Conservation (phyloP, 2,113 vertebrate species). For the Ochotona curzoniae region DNA sequence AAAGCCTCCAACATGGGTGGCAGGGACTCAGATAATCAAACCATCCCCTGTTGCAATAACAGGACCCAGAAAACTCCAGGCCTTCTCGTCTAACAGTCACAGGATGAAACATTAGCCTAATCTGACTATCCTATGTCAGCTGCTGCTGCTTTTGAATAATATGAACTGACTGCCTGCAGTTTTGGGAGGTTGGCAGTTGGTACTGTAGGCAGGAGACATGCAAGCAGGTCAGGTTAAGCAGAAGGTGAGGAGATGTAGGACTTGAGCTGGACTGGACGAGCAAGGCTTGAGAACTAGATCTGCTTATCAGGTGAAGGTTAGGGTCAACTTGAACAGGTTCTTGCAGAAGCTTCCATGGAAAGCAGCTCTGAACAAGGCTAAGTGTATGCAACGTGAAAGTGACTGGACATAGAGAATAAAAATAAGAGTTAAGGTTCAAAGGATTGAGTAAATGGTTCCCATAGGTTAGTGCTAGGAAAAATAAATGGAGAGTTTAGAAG, state of each 20-base stretch:
- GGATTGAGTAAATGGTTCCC: not conserved
- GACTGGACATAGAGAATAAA: not conserved
- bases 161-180: too few species aligned
- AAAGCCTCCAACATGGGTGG: too few species aligned
- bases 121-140: too few species aligned
- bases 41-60: too few species aligned
- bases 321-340: not conserved
- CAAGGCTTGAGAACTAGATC: not conserved
- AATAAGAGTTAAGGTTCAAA: not conserved
- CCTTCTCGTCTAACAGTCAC: too few species aligned
- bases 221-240: not conserved
- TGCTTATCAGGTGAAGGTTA: not conserved
- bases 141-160: too few species aligned
- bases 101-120: too few species aligned
- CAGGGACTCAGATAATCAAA: too few species aligned
- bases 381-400: not conserved
- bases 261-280: too few species aligned
- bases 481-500: not conserved
- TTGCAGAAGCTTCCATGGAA: not conserved
- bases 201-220: not conserved
- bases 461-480: not conserved
- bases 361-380: not conserved
- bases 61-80: too few species aligned
- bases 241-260: not conserved
- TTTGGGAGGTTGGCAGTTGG: too few species aligned